phyloP scores from a whole-genome alignment of 2,113 vertebrate genomes.

The Anguilla rostrata region DNA sequence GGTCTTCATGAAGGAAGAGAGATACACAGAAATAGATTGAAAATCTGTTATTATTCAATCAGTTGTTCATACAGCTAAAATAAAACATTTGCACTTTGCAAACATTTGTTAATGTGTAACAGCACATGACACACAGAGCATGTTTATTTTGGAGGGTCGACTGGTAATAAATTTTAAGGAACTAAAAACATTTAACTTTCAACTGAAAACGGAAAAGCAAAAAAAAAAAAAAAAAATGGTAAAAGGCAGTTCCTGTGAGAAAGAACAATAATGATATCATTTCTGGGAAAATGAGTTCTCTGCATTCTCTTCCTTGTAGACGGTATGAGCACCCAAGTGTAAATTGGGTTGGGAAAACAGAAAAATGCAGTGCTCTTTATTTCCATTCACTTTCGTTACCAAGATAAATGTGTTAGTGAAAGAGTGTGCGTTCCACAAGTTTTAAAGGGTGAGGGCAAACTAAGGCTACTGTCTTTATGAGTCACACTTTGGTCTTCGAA shows the following conservation, averaged over 20 bases:
- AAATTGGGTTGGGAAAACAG: not conserved
- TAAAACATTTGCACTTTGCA: conserved; percentile 52
- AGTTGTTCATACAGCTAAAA: conserved; percentile 63
- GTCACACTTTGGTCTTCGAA: not conserved
- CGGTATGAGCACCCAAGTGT: not conserved
- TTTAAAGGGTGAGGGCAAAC: too few relatives aligned
- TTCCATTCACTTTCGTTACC: not conserved
- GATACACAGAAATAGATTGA: conserved; percentile 92
- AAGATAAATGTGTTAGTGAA: not conserved
- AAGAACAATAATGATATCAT: not conserved
- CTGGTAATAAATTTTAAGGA: not conserved
- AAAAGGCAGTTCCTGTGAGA: not conserved
- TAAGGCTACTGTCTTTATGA: not conserved
- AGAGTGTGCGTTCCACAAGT: too few relatives aligned
- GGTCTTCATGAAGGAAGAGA: conserved; percentile 86
- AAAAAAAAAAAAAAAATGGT: not conserved
- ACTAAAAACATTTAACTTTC: not conserved
- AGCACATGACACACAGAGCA: conserved; percentile 54
- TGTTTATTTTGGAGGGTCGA: conserved; percentile 34
- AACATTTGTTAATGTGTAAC: conserved; percentile 59
- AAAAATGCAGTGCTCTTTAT: not conserved
- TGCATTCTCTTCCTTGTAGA: not conserved
- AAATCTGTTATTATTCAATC: conserved; percentile 80
- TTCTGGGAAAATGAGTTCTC: not conserved
- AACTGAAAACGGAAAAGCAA: not conserved